Conservation (phyloP, 2,888 invertebrate species). For the Orthonevra nobilis region DNA sequence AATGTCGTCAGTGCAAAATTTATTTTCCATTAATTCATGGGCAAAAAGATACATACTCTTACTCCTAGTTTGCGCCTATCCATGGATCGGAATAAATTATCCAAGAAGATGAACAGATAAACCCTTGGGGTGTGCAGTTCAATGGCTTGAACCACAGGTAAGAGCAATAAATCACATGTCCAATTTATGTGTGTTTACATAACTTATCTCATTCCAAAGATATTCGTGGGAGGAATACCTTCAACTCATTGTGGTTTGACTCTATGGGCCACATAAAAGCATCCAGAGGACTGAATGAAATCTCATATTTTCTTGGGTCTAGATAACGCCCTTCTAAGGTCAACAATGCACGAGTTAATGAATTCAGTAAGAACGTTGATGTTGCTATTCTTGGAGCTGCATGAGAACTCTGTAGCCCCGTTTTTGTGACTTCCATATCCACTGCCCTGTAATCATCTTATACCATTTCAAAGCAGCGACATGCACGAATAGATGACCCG, state of each 20-base stretch:
- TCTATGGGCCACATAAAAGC: not conserved
- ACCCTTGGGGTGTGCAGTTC: not conserved
- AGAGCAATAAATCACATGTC: conserved; percentile 3
- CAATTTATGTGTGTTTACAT: not conserved
- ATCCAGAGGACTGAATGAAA: not conserved
- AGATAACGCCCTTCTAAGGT: conserved; percentile 9
- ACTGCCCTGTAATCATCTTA: too few relatives aligned
- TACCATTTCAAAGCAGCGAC: not conserved
- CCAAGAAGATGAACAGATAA: too few relatives aligned
- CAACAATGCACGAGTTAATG: conserved; percentile 12
- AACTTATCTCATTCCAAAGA: not conserved
- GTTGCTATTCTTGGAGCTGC: not conserved
- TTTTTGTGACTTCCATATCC: not conserved
- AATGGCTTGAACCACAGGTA: not conserved
- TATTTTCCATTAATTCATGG: too few relatives aligned
- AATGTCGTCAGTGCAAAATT: too few relatives aligned
- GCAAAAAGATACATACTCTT: too few relatives aligned
- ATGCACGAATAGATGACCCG: not conserved
- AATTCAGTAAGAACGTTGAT: conserved; percentile 7
- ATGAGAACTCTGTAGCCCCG: conserved; percentile 17
- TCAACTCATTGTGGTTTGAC: not conserved
- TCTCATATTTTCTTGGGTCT: not conserved
- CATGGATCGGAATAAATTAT: too few relatives aligned
- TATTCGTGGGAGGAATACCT: conserved; percentile 22
- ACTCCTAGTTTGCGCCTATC: too few relatives aligned